Conservation (phyloP, 2,888 invertebrate genomes). For the Lepidochrysops patricia region DNA sequence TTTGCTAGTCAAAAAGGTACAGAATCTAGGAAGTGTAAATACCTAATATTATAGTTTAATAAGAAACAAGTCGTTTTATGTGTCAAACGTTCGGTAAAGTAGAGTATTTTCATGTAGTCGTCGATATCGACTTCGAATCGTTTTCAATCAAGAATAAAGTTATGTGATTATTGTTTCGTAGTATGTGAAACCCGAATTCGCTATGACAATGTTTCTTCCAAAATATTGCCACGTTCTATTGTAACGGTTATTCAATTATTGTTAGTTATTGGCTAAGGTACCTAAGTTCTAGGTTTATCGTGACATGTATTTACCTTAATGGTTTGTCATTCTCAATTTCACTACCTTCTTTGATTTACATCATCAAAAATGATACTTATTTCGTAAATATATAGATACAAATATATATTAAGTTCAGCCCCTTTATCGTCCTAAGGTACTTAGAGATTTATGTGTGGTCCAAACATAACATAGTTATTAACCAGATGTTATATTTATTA, state of each 20-base stretch:
- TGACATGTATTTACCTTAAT: not conserved
- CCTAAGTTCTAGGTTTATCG: slow-evolving; percentile 7
- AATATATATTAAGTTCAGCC: not conserved
- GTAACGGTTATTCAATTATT: slow-evolving; percentile 33
- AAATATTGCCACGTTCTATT: slow-evolving; percentile 63
- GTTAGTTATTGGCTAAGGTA: slow-evolving; percentile 14
- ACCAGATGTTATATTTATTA: not conserved
- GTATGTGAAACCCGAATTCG: slow-evolving; percentile 56
- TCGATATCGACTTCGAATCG: not conserved
- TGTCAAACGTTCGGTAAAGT: slow-evolving; percentile 7
- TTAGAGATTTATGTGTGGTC: slow-evolving; percentile 11
- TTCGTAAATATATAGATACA: not conserved
- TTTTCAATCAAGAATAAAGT: not conserved
- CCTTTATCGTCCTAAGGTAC: slow-evolving; percentile 11
- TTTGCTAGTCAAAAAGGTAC: not conserved
- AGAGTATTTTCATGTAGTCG: slow-evolving; percentile 1
- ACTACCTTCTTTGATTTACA: not conserved
- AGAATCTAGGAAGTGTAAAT: slow-evolving; percentile 12
- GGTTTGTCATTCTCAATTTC: not conserved
- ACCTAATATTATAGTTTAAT: not conserved
- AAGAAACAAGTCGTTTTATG: slow-evolving; percentile 9
- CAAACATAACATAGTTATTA: slow-evolving; percentile 10
- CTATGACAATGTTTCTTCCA: slow-evolving; percentile 61
- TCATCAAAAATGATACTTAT: not conserved
- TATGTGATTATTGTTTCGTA: slow-evolving; percentile 34